A percentile compares a stretch with the other conserved stretches of the same genome.
Conservation (phyloP, 2,797 vertebrate genomes). For the Hydrocynus forskahlii region DNA sequence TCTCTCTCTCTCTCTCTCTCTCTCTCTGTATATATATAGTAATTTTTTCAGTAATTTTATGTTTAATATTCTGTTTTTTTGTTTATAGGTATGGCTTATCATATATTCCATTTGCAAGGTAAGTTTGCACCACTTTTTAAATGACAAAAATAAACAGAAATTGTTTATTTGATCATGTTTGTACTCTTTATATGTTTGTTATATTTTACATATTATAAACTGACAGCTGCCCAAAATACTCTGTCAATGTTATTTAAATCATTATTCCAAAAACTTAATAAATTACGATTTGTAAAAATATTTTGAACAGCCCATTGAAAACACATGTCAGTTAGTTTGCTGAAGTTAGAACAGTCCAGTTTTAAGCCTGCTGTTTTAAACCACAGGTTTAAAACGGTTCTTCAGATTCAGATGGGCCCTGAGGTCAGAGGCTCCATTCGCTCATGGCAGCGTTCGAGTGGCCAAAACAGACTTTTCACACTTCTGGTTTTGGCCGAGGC, state of each 20-base stretch:
- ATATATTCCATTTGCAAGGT: slow-evolving; percentile 86
- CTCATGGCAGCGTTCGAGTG: slow-evolving; percentile 18
- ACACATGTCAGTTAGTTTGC: not conserved
- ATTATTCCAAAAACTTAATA: too few relatives aligned
- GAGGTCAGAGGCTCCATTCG: slow-evolving; percentile 36
- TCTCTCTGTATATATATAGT: not conserved
- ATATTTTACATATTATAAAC: not conserved
- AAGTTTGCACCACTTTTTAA: slow-evolving; percentile 47
- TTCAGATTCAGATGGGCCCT: slow-evolving; percentile 18
- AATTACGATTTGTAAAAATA: too few relatives aligned
- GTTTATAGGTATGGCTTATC: slow-evolving; percentile 84
- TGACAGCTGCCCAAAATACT: not conserved
- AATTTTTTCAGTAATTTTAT: not conserved
- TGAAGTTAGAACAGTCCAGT: not conserved
- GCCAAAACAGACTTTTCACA: slow-evolving; percentile 44
- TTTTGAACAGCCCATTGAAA: too few relatives aligned
- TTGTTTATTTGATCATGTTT: not conserved
- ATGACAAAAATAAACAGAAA: not conserved
- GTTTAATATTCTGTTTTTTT: slow-evolving; percentile 14
- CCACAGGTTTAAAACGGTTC: not conserved
- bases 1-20: too few relatives aligned
- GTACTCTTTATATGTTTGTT: too few relatives aligned
- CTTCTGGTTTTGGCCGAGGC: slow-evolving; percentile 44
- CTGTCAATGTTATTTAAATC: not conserved
- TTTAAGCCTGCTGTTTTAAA: not conserved